Base-by-base conservation (phyloP, 2,113 vertebrate species). In the Psammodynastes pulverulentus region DNA sequence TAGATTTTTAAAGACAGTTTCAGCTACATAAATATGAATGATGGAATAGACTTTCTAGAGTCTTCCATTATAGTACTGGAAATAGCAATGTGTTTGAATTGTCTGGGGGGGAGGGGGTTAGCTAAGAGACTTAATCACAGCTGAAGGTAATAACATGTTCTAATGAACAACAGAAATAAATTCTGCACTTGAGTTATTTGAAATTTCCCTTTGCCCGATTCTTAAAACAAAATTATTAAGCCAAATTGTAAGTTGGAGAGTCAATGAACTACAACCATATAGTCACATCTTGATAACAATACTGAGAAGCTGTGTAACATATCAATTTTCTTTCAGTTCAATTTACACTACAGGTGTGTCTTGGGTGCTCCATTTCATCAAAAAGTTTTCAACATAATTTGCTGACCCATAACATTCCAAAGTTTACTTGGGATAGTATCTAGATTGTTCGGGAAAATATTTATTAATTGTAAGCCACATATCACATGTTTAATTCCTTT, bases 211-310 rank as follows among this genome's bases (percentile, higher is more conserved):
- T 86, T 39, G 79, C 39, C 90, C 92, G 52, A 93, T 94, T 94
- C 88, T 92, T 96, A 95, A 51, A 91, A 92, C 95, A 94, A 94
- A 87, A 92, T 95, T 94, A 95, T 96, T 93, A 95, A 95, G 58
- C n/a, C 91, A 13, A 91, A 19, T 91, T 62, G 56, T 62, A 93
- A 94, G 58, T 24, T 67, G 45, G 48, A 34, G 58, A 67, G 10
- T 95, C 90, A 95, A 84, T 91, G 90, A 94, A 95, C 92, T 94
- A 94, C 49, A 67, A 53, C 56, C 96, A 93, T 72, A 87, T 23
- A 67, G 39, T 93, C 79, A 93, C 89, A 86, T 94, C 91, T 93
- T 95, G 85, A 89, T 93, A 97, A 94, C 2, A 48, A 4, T 24
- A n/a, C 39, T 92, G 92, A 95, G 92, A 0, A 93, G 88, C 92